Base-by-base conservation (phyloP, 1,140 invertebrate genomes). In the Ganaspis sp. region DNA sequence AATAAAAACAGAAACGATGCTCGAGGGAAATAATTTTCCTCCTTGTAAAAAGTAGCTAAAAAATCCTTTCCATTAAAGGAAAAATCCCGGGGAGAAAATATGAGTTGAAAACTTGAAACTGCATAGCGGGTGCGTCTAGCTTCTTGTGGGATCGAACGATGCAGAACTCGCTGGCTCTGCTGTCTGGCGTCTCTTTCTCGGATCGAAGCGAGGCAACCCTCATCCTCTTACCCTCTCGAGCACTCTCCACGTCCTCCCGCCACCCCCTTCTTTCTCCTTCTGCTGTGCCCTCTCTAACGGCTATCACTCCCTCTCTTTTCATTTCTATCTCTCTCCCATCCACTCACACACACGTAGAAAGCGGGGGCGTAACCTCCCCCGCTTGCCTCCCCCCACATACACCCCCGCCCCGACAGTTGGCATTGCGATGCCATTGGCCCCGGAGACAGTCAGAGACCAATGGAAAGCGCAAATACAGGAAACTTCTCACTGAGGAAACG, bases 401-500 rank as follows among this genome's bases (percentile, higher is more conserved):
- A 82, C 82, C 83, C 82, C 84, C 80, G 74, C 83, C 77, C 81
- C 84, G 83, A 87, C 87, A 90, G 85, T 89, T 87, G 86, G 86
- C 88, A 90, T 90, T 81, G 85, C 79, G 80, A 87, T 89, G 85
- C 87, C 87, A 90, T 90, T 90, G 89, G 89, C 85, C 85, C 83
- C 76, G 75, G 83, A 86, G 88, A 89, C 87, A 90, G 84, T 88
- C 88, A 87, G 83, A 89, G 88, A 90, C 86, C 89, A 90, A 90
- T 90, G 86, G 86, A 89, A 88, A 86, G 85, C 87, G 85, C 89
- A 90, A 90, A 90, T 90, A 90, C 88, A 83, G 81, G 76, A 83
- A 86, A 90, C 86, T 89, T 87, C 81, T 79, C 82, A 77, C 81
- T 81, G 77, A 82, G 83, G 83, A 87, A 88, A 90, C 85, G 85